Evolutionary conservation across 2,888 invertebrate genomes (phyloP), one percentile per base, ranked within the genome.

Genomic region (Corbicula japonica): DNA sequence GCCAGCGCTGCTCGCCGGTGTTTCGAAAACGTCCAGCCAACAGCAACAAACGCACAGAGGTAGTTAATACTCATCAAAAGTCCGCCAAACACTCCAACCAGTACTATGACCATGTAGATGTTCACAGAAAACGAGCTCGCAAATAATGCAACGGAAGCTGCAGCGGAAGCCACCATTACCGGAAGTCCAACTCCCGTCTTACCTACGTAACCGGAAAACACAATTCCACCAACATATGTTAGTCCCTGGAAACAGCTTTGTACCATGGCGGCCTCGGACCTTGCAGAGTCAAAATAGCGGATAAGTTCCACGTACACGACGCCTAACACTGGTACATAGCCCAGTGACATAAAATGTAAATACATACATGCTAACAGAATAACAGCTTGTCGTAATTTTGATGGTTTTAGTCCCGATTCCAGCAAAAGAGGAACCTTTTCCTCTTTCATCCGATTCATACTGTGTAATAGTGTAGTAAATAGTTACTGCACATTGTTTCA

Each of bases 231-330:
- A 1, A 58, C 46, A 41, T 65, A 58, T 21, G 60, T 71, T 6
- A 63, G 44, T 61, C 76, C 76, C 41, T 65, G 62, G 41, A 30
- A 76, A 21, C 65, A 8, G 21, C 76, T 71, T 46, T 76, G 76
- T 8, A 76, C 76, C 8, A 71, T n/a, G 5, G 76, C 76, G 0
- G 76, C 63, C n/a, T 58, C 41, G 10, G 76, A 66, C 3, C 70
- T 28, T n/a, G 35, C 32, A 3, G 76, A 34, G 15, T 71, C 32
- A 28, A 76, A 76, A 30, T 65, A 60, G 8, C 71, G 65, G 18
- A 76, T 66, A 34, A 76, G 76, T 35, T 76, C 76, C 23, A 76
- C 76, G 50, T 76, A 76, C 12, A 66, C 38, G 12, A 76, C 76
- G 4, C 76, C 76, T 48, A 76, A n/a, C 2, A 65, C 50, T 2